phyloP scores from a whole-genome alignment of 2,797 vertebrate species.

The Sebastes itinus region DNA sequence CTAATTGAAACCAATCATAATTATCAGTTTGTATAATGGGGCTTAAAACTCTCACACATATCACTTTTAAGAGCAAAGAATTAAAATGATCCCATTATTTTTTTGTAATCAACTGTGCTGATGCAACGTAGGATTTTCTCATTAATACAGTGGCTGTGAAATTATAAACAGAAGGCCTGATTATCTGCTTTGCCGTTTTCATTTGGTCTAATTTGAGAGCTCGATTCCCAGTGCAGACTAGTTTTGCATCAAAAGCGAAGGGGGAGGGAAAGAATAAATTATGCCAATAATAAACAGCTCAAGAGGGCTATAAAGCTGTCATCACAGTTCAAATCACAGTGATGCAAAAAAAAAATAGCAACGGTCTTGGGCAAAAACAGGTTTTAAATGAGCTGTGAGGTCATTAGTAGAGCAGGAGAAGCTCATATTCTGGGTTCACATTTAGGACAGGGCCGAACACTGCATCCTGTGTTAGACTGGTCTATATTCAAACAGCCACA shows the following conservation, averaged over 20 bases:
- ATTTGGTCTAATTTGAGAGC: constrained; percentile 46
- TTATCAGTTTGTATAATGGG: neutral
- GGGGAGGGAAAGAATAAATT: constrained; percentile 35
- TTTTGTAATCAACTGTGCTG: constrained; percentile 12
- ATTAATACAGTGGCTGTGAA: constrained; percentile 55
- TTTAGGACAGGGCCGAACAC: neutral
- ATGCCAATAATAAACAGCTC: constrained; percentile 36
- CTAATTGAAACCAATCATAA: constrained; percentile 27
- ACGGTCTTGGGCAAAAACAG: neutral
- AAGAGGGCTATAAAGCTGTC: constrained; percentile 13
- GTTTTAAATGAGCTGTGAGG: neutral
- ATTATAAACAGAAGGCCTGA: constrained; percentile 46
- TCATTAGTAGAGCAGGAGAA: neutral
- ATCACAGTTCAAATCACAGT: constrained; percentile 1
- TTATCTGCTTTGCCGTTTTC: constrained; percentile 33
- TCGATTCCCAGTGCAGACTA: constrained; percentile 31
- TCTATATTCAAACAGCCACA: constrained; percentile 19
- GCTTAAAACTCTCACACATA: constrained; percentile 22
- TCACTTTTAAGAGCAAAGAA: constrained; percentile 32
- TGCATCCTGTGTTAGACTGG: neutral
- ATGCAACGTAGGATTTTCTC: constrained; percentile 5
- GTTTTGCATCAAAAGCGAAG: constrained; percentile 41
- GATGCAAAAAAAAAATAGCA: neutral
- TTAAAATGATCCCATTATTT: constrained; percentile 17
- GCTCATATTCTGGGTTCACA: neutral